Evolutionary conservation across 2,888 invertebrate genomes (phyloP).

Genomic region (Drosophila kanekoi): DNA sequence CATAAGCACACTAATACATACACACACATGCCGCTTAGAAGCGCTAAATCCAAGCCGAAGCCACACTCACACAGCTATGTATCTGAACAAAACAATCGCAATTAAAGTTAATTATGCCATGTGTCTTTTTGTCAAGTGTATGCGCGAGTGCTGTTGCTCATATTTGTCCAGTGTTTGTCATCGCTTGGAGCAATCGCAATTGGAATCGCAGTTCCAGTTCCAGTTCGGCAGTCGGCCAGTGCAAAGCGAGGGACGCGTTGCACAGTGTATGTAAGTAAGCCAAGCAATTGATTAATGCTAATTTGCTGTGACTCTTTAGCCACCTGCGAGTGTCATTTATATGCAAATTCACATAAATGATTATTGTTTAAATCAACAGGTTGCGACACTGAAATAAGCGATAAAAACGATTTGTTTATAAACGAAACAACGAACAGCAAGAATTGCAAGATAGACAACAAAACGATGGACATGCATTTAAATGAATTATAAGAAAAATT

Average conservation of each 20-base stretch:
- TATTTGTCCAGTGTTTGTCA: conserved; percentile 70
- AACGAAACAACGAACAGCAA: conserved; percentile 49
- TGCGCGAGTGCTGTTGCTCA: conserved; percentile 43
- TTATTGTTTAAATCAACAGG: conserved; percentile 60
- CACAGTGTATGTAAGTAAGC: conserved; percentile 38
- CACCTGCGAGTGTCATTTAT: conserved; percentile 5
- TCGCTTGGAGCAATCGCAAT: conserved; percentile 36
- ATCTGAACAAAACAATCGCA: conserved; percentile 43
- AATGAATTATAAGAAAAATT: conserved; percentile 34
- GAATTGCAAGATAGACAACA: conserved; percentile 4
- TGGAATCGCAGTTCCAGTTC: conserved; percentile 56
- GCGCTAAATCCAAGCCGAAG: too few relatives aligned
- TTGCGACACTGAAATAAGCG: conserved; percentile 40
- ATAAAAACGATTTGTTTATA: conserved; percentile 71
- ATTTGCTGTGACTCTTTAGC: conserved; percentile 22
- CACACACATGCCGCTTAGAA: neutral
- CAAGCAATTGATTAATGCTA: conserved; percentile 24
- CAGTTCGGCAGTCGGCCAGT: conserved; percentile 64
- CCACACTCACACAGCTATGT: neutral
- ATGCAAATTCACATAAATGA: conserved; percentile 38
- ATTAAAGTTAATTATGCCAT: conserved; percentile 75
- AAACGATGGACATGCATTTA: conserved; percentile 45
- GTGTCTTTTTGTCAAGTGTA: conserved; percentile 61
- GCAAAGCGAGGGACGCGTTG: conserved; percentile 41
- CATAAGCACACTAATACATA: conserved; percentile 57